Evolutionary conservation across 2,888 invertebrate genomes (phyloP).

Genomic region (Dolichopus griseipennis): DNA sequence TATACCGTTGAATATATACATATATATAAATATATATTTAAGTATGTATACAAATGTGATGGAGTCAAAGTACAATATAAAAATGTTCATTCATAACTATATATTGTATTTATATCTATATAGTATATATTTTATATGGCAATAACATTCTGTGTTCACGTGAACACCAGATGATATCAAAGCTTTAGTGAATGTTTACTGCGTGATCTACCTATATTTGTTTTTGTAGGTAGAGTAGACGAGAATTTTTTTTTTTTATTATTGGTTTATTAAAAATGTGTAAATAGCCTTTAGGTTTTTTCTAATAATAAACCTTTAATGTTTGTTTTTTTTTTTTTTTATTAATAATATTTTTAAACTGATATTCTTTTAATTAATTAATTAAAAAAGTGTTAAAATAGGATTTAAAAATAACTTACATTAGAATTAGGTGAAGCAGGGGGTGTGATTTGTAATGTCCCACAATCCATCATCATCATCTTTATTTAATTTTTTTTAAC

Average conservation of each 20-base stretch:
- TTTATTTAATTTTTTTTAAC: too few relatives aligned
- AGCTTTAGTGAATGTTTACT: conserved; percentile 5
- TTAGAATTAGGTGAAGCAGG: background rate
- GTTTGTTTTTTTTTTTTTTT: too few relatives aligned
- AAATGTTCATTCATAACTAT: conserved; percentile 9
- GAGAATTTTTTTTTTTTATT: background rate
- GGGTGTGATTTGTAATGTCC: background rate
- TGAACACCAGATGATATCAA: conserved; percentile 62
- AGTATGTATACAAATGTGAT: conserved; percentile 4
- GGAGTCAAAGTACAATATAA: background rate
- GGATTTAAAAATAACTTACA: background rate
- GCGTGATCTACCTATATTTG: conserved; percentile 9
- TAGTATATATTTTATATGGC: conserved; percentile 10
- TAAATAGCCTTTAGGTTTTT: background rate
- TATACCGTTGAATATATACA: conserved; percentile 1
- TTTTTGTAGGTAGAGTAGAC: conserved; percentile 1
- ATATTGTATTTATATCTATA: conserved; percentile 9
- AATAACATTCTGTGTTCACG: conserved; percentile 61
- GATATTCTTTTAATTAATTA: too few relatives aligned
- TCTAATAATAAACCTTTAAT: background rate
- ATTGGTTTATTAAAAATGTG: too few relatives aligned
- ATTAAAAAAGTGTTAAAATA: background rate
- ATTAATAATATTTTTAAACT: too few relatives aligned
- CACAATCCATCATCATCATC: background rate
- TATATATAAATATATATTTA: conserved; percentile 7